Conservation (phyloP, 2,113 vertebrate genomes). For the Clupea harengus region DNA sequence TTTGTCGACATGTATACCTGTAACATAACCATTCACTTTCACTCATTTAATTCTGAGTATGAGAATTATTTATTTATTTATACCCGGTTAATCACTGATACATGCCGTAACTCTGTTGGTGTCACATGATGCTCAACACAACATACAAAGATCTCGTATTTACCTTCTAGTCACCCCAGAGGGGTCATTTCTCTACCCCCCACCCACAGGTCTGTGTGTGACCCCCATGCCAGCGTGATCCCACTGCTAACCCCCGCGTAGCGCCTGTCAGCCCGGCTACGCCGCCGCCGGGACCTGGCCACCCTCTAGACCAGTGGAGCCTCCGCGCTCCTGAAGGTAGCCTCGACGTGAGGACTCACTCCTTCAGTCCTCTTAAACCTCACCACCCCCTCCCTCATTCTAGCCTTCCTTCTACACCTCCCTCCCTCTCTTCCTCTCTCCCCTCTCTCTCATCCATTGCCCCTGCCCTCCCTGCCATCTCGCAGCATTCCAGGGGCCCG, state of each 20-base stretch:
- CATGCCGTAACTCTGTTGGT: neutral
- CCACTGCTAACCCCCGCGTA: neutral
- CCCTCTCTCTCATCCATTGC: conserved; percentile 31
- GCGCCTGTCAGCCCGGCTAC: conserved; percentile 24
- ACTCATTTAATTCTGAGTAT: neutral
- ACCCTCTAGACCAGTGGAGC: conserved; percentile 63
- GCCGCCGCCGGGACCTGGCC: conserved; percentile 45
- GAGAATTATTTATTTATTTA: neutral
- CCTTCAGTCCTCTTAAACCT: conserved; percentile 13
- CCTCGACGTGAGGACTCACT: neutral
- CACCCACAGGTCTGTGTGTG: neutral
- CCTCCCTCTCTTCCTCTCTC: neutral
- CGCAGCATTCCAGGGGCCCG: conserved; percentile 65
- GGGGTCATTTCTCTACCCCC: neutral
- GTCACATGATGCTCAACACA: neutral
- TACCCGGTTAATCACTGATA: neutral
- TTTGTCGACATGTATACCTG: neutral
- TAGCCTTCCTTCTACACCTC: neutral
- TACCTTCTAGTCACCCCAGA: neutral
- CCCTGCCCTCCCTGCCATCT: conserved; percentile 52
- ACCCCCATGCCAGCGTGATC: neutral
- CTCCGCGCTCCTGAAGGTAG: conserved; percentile 52
- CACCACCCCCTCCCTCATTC: conserved; percentile 8
- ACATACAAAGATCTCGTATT: neutral
- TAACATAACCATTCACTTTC: neutral